Conservation (phyloP, 2,113 vertebrate species). For the Pomatostomus ruficeps region DNA sequence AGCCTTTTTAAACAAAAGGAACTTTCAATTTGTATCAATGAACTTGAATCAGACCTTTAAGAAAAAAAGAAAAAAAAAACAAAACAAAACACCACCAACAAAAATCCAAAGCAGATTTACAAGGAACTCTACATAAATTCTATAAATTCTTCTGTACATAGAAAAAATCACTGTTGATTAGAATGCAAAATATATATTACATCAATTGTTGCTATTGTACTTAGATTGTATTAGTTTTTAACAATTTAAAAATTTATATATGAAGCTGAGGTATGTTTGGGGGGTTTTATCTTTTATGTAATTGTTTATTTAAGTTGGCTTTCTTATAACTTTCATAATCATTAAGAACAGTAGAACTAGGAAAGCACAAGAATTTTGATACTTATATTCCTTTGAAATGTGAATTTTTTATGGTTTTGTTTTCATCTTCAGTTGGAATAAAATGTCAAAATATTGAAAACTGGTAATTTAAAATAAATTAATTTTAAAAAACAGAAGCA, state of each 20-base stretch:
- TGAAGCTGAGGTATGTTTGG: not conserved
- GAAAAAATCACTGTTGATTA: not conserved
- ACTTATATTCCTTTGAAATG: not conserved
- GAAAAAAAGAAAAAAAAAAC: not conserved
- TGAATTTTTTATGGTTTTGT: not conserved
- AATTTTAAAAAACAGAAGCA: not conserved
- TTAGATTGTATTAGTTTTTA: not conserved
- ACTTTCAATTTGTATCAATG: not conserved
- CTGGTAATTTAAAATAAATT: not conserved
- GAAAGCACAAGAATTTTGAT: not conserved
- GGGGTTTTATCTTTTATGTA: rapidly evolving
- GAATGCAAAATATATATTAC: not conserved
- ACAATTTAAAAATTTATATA: not conserved
- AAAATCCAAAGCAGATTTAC: not conserved
- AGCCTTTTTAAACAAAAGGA: not conserved
- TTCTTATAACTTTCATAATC: not conserved
- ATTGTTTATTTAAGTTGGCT: not conserved
- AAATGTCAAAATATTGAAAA: not conserved
- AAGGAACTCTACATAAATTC: not conserved
- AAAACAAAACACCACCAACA: not conserved
- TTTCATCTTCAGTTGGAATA: not conserved
- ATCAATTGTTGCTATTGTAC: not conserved
- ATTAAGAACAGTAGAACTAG: not conserved
- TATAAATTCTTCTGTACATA: not conserved
- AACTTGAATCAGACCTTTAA: not conserved